Evolutionary conservation across 2,888 invertebrate species (phyloP).

Genomic region (Microplitis manilae): DNA sequence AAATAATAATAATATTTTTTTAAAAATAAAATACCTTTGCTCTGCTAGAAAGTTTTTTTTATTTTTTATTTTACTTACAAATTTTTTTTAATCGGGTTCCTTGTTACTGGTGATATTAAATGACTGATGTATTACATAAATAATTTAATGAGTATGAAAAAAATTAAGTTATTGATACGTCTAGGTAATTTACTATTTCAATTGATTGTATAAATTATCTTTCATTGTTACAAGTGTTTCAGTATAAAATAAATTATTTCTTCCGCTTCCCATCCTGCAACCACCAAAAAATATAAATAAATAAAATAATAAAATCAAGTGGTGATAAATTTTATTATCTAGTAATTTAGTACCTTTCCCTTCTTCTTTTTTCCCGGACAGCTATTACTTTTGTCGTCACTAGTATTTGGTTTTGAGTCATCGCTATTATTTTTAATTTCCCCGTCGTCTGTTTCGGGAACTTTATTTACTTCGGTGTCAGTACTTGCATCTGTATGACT

Average conservation of each 20-base stretch:
- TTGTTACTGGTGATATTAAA: neutral
- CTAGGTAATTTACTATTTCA: neutral
- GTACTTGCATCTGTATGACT: neutral
- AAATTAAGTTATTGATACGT: neutral
- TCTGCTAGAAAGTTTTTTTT: conserved; percentile 42
- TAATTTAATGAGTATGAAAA: neutral
- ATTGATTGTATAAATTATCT: neutral
- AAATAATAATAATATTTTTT: neutral
- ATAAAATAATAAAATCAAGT: neutral
- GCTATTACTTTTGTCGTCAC: neutral
- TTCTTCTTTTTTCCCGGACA: neutral
- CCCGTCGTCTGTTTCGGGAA: neutral
- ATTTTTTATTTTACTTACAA: conserved; percentile 24
- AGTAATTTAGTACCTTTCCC: neutral
- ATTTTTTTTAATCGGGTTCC: neutral
- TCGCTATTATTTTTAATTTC: conserved; percentile 11
- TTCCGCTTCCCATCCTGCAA: conserved; percentile 24
- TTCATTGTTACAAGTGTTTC: neutral
- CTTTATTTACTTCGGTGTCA: neutral
- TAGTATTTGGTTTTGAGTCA: neutral
- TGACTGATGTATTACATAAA: neutral
- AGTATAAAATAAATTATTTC: neutral
- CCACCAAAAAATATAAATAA: neutral
- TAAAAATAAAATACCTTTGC: conserved; percentile 24
- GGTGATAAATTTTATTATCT: neutral